Evolutionary conservation across 2,797 vertebrate genomes (phyloP).

Genomic region (Setipinna tenuifilis): DNA sequence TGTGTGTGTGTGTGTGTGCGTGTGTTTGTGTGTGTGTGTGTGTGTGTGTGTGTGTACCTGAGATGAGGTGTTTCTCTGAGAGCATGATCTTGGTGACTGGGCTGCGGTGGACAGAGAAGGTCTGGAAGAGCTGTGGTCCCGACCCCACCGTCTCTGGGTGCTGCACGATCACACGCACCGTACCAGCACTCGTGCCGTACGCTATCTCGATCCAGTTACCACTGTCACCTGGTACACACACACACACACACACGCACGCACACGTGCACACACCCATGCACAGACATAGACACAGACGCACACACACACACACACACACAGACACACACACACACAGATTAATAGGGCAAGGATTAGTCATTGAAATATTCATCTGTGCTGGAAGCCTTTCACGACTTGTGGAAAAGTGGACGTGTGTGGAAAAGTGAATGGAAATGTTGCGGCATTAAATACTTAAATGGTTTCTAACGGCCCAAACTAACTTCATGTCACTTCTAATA

Average conservation of each 20-base stretch:
- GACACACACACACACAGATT: not conserved
- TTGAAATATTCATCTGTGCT: not conserved
- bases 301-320: not conserved
- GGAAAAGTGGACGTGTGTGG: too few relatives aligned
- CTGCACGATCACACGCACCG: slow-evolving; percentile 89
- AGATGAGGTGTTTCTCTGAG: slow-evolving; percentile 88
- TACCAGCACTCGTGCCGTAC: slow-evolving; percentile 89
- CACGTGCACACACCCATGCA: not conserved
- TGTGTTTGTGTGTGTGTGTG: not conserved
- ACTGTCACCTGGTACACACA: slow-evolving; percentile 81
- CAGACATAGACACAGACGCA: not conserved
- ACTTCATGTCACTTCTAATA: too few relatives aligned
- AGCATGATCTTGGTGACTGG: slow-evolving; percentile 92
- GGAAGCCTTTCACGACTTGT: too few relatives aligned
- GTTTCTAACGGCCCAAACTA: too few relatives aligned
- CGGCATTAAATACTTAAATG: too few relatives aligned
- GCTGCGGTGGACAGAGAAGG: slow-evolving; percentile 91
- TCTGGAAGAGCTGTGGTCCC: slow-evolving; percentile 92
- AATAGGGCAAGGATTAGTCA: not conserved
- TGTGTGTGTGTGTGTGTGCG: not conserved
- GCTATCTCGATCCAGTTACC: slow-evolving; percentile 96
- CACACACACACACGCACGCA: not conserved
- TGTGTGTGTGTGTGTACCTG: slow-evolving; percentile 39
- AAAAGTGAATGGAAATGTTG: too few relatives aligned
- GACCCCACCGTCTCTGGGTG: slow-evolving; percentile 92